Base-by-base conservation (phyloP, 2,113 vertebrate species). In the Hystrix brachyura region DNA sequence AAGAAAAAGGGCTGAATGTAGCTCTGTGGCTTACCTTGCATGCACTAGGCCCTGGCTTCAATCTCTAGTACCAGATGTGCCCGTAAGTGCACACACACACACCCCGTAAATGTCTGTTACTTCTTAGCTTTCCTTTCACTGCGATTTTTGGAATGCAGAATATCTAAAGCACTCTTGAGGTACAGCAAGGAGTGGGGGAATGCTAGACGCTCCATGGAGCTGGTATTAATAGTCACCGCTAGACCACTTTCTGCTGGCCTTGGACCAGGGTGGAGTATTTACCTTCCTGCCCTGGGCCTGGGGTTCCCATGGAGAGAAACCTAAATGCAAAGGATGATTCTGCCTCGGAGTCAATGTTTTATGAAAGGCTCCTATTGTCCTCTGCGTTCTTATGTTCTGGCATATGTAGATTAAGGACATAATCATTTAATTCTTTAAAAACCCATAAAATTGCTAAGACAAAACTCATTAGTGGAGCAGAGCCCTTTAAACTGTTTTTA, bases 361-460 rank as follows among this genome's bases (percentile, higher is more conserved):
- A 18, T 18, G 12, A 48, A 71, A 59, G 38, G 9, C 8, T 32
- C 23, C 12, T 82, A 25, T 34, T 21, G 0, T 48, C 43, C 53
- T 38, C 46, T 78, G 53, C 59, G n/a, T 9, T 19, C 46, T 71
- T 86, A 13, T 57, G 5, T 69, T 94, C 91, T 92, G 79, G 53
- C 32, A 80, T 53, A 59, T 19, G 21, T 55, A 32, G 72, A 95
- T 27, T 89, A 80, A 95, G 55, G 67, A 60, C 3, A 7, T 29
- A 62, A n/a, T 82, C 7, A 9, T 71, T 97, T 84, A 78, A 51
- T 83, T 95, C 38, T 53, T 34, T 87, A 69, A 96, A 94, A 86
- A 43, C 67, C 17, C 72, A 34, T 82, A 59, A 72, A 64, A 29
- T 46, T 32, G 12, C 59, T 51, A 87, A 84, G 55, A 71, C 11